Base-by-base conservation (phyloP, 2,113 vertebrate genomes). In the Sialia sialis region DNA sequence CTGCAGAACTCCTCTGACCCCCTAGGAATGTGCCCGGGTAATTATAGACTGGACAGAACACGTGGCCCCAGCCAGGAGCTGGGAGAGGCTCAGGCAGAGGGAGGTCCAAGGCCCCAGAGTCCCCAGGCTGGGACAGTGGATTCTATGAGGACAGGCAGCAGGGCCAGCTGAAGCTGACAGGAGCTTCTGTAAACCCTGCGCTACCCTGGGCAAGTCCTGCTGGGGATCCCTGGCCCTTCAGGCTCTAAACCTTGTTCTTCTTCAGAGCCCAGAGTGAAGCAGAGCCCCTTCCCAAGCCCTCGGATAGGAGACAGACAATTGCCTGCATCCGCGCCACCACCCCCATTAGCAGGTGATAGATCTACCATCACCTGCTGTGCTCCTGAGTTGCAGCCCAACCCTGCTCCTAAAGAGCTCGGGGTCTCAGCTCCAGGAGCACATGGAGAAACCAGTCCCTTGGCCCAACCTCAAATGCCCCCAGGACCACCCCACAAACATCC, bases 1-100 rank as follows among this genome's bases (percentile, higher is more conserved):
- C 67, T 18, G 11, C 58, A 34, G 55, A 73, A 83, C 84, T 89
- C 60, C 80, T 86, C 64, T 95, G 96, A 96, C 94, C 64, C 87
- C 52, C 43, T 38, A 38, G 87, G 94, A 96, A 96, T 95, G 93
- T 21, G 80, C 7, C 48, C 0, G 60, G 77, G 74, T 96, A 96
- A 95, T 95, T 96, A 96, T 96, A 96, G 94, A 76, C 52, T 5
- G 0, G 55, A 39, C 0, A 0, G 80, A 78, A 81, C 96, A 96
- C 93, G 96, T 96, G 96, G 60, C 46, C 26, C 0, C 3, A 5
- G 67, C 9, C 5, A 11, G 32, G 60, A 78, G 69, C 82, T 20
- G 48, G 22, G 75, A 92, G 39, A 76, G 82, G 93, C 74, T 30
- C 6, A 11, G n/a, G 56, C 41, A 3, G 89, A 92, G 86, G 91